Base-by-base conservation (phyloP, 2,113 vertebrate genomes). In the Callopanchax toddi region DNA sequence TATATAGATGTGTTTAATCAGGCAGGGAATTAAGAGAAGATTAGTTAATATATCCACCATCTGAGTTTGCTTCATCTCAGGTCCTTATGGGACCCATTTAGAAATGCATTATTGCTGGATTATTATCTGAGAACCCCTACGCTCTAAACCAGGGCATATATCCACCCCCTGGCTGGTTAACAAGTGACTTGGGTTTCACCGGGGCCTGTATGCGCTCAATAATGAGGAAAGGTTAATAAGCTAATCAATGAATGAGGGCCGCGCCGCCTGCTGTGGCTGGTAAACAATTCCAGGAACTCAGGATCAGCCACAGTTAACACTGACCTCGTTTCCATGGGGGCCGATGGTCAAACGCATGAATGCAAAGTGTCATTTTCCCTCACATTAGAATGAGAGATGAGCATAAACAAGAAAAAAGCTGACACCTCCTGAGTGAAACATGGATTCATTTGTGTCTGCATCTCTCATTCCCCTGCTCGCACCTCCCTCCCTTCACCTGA, bases 201-300 rank as follows among this genome's bases (percentile, higher is more conserved):
- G 26, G 65, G 52, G 70, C 40, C 26, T 5, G 55, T 32, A 34
- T 59, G 60, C 40, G 65, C 72, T 84, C 68, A 70, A 64, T 87
- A 84, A 81, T 20, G 42, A 71, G 71, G 68, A 78, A 85, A 79
- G 80, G 84, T 82, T 89, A 87, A 88, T 79, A 69, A 86, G 73
- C 51, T 59, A 56, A 82, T 89, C 85, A 77, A 86, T 87, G 71
- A 71, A 61, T 76, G 60, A 21, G 78, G 55, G 54, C 46, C 42
- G 64, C 13, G 46, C 23, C 36, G 34, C 55, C 70, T 65, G 23
- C 40, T 17, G 11, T 20, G 3, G 26, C 65, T 22, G 58, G 69
- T 67, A 70, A 84, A 85, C 80, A 76, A 75, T 13, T 63, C 18
- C 34, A n/a, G 54, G 37, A 67, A 56, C 21, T 43, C 49, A 3